phyloP scores from a whole-genome alignment of 2,113 vertebrate genomes.

The Thomomys bottae region DNA sequence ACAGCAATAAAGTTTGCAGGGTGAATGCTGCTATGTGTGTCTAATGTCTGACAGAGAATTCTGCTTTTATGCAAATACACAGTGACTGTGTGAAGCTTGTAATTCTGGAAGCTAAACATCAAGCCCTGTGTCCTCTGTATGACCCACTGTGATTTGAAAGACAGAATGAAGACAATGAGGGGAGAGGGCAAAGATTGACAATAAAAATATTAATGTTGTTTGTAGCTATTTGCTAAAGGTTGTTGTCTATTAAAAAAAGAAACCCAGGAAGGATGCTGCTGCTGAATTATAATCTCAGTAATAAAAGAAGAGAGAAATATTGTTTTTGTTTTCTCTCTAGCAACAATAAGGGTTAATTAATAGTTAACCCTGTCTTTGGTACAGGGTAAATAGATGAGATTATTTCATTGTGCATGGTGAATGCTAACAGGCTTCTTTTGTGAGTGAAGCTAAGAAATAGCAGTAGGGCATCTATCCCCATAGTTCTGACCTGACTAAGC shows the following conservation, averaged over 20 bases:
- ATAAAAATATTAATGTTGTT: slow-evolving; percentile 56
- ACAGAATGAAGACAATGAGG: not conserved
- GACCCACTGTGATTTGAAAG: slow-evolving; percentile 58
- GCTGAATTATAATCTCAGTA: slow-evolving; percentile 27
- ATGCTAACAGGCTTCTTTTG: slow-evolving; percentile 20
- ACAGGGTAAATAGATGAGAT: slow-evolving; percentile 52
- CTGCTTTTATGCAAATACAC: slow-evolving; percentile 69
- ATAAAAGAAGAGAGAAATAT: not conserved
- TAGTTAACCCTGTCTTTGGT: slow-evolving; percentile 20
- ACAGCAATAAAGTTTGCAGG: slow-evolving; percentile 58
- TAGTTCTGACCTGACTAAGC: not conserved
- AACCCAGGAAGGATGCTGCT: not conserved
- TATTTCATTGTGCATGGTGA: slow-evolving; percentile 18
- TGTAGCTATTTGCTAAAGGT: slow-evolving; percentile 65
- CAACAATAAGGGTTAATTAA: slow-evolving; percentile 55
- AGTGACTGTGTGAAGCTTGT: slow-evolving; percentile 53
- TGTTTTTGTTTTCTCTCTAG: slow-evolving; percentile 42
- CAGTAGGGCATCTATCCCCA: not conserved
- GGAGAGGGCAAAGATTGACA: not conserved
- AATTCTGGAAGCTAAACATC: slow-evolving; percentile 59
- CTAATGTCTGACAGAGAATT: slow-evolving; percentile 63
- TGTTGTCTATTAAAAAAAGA: slow-evolving; percentile 34
- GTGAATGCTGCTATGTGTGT: slow-evolving; percentile 39
- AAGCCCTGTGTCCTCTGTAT: slow-evolving; percentile 56
- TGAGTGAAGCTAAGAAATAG: not conserved